A percentile compares a stretch with the other conserved stretches of the same genome.
Evolutionary conservation across 2,888 invertebrate genomes (phyloP).

Genomic region (Andricus curvator): DNA sequence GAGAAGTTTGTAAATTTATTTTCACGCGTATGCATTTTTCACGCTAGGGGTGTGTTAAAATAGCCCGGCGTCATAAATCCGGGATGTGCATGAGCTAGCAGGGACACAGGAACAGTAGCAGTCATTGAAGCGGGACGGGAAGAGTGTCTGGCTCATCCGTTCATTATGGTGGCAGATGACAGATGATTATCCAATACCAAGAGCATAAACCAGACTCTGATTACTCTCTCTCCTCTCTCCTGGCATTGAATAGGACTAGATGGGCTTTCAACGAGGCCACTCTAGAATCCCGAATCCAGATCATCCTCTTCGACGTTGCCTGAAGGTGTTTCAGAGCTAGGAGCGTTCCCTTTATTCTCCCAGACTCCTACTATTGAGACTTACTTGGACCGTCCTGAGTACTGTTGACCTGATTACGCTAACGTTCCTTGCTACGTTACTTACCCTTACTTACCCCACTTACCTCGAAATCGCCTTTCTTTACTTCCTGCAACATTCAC

Average conservation of each 20-base stretch:
- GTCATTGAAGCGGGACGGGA: constrained; percentile 31
- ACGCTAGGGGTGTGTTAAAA: constrained; percentile 22
- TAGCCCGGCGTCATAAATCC: constrained; percentile 30
- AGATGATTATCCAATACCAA: constrained; percentile 59
- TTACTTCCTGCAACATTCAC: not conserved
- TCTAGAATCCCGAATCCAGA: constrained; percentile 22
- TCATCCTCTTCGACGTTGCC: constrained; percentile 18
- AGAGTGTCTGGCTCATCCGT: constrained; percentile 46
- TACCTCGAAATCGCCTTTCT: not conserved
- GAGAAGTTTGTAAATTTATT: constrained; percentile 38
- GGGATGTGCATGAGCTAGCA: constrained; percentile 4
- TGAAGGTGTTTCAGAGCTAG: constrained; percentile 27
- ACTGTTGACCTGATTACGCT: constrained; percentile 34
- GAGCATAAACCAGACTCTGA: constrained; percentile 56
- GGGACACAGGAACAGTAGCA: not conserved
- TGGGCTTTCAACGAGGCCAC: constrained; percentile 32
- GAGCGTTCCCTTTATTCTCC: constrained; percentile 1
- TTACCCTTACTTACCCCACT: constrained; percentile 23
- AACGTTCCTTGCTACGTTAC: constrained; percentile 33
- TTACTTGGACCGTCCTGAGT: constrained; percentile 22
- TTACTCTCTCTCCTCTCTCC: constrained; percentile 48
- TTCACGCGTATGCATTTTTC: constrained; percentile 40
- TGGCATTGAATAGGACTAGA: constrained; percentile 16
- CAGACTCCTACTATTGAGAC: not conserved
- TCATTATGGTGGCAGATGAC: constrained; percentile 58